These are phyloP conservation scores for Zaprionus gabonicus DNA, from an alignment of 1,140 invertebrate species.

Conservation along the genomic window DNA sequence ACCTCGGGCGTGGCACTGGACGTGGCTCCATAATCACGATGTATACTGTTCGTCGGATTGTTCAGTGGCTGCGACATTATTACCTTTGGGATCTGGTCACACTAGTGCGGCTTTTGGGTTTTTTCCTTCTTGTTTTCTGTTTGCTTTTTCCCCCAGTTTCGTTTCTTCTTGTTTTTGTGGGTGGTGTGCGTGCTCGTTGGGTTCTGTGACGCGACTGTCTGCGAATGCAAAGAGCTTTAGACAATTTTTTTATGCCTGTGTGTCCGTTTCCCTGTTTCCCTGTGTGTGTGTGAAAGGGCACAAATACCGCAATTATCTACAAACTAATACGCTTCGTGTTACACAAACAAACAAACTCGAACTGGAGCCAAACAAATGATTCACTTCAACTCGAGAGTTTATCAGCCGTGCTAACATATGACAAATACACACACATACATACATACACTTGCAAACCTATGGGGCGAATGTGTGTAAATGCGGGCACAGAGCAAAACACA, in stretches of 20 bases:
- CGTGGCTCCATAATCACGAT: conserved; percentile 85
- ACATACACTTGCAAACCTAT: neutral
- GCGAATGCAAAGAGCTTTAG: conserved; percentile 45
- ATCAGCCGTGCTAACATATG: conserved; percentile 51
- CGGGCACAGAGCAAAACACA: conserved; percentile 6
- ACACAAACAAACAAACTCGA: conserved; percentile 58
- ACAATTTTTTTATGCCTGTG: conserved; percentile 28
- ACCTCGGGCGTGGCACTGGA: conserved; percentile 86
- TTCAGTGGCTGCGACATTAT: conserved; percentile 72
- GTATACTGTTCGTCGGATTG: conserved; percentile 56
- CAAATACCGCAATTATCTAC: conserved; percentile 59
- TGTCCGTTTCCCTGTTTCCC: neutral
- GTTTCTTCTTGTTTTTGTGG: conserved; percentile 21
- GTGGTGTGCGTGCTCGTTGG: conserved; percentile 35
- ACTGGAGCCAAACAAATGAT: conserved; percentile 75
- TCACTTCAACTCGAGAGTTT: conserved; percentile 56
- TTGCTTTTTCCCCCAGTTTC: neutral
- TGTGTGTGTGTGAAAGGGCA: conserved; percentile 40
- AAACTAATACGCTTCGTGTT: conserved; percentile 48
- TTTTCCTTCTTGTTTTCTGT: neutral
- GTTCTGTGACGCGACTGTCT: conserved; percentile 52
- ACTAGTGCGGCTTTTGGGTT: neutral
- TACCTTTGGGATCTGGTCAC: conserved; percentile 7
- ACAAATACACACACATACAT: conserved; percentile 28
- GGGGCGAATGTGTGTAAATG: conserved; percentile 19